phyloP scores from a whole-genome alignment of 2,113 vertebrate genomes.

The Casuarius casuarius region DNA sequence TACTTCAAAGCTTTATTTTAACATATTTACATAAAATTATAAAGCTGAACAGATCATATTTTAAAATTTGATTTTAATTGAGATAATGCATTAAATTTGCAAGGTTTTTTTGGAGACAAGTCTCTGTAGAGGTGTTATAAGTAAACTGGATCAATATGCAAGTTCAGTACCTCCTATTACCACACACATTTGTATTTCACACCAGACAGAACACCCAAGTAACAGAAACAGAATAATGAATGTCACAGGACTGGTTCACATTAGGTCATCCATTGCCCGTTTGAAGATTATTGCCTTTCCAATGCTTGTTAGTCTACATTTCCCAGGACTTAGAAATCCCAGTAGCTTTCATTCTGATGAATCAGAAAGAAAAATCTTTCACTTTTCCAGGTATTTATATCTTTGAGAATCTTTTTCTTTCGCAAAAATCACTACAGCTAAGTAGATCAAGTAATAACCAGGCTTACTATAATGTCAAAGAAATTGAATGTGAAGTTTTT shows the following conservation, averaged over 20 bases:
- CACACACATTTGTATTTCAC: fast-evolving
- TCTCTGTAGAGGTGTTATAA: not conserved
- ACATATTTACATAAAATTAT: not conserved
- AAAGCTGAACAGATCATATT: not conserved
- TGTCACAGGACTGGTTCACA: not conserved
- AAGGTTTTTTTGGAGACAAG: not conserved
- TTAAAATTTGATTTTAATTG: not conserved
- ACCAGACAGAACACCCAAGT: not conserved
- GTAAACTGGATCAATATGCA: not conserved
- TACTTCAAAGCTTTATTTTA: not conserved
- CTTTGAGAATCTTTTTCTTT: not conserved
- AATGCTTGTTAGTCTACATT: not conserved
- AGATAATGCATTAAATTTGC: not conserved
- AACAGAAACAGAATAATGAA: not conserved
- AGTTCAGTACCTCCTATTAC: not conserved
- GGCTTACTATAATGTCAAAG: not conserved
- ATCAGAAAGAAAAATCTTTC: not conserved
- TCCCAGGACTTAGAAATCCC: not conserved
- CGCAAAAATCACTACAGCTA: not conserved
- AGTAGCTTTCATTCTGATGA: not conserved
- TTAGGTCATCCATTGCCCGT: not conserved
- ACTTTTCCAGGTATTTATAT: not conserved
- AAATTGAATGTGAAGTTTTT: not conserved
- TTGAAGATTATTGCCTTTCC: not conserved
- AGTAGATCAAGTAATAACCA: not conserved